Conservation (phyloP, 2,888 invertebrate species). For the Luffia ferchaultella region DNA sequence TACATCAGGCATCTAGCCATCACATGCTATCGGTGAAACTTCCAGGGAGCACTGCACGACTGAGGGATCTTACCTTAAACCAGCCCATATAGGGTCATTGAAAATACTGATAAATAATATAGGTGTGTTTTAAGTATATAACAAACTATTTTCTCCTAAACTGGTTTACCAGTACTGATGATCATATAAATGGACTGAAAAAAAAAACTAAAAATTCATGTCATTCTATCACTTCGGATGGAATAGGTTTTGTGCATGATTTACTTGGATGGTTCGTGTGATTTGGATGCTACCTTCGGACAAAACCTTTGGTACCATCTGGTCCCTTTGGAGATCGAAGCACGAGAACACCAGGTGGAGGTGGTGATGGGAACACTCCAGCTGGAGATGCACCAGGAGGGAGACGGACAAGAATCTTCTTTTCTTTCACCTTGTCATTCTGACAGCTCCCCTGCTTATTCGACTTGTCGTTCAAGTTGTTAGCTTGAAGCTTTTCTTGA, state of each 20-base stretch:
- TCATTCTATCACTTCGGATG: too few species aligned
- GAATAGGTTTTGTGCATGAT: not conserved
- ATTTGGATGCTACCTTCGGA: constrained; percentile 45
- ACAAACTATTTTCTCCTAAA: too few species aligned
- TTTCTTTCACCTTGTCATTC: constrained; percentile 39
- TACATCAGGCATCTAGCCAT: too few species aligned
- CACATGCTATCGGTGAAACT: too few species aligned
- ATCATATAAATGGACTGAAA: too few species aligned
- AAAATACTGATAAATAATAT: too few species aligned
- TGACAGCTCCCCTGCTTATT: constrained; percentile 16
- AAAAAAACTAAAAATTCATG: too few species aligned
- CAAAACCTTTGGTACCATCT: constrained; percentile 72
- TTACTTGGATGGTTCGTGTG: not conserved
- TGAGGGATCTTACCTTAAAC: too few species aligned
- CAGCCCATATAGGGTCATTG: too few species aligned
- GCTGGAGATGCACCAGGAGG: constrained; percentile 39
- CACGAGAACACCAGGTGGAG: constrained; percentile 60
- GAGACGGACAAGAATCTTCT: constrained; percentile 43
- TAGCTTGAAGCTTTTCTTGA: constrained; percentile 54
- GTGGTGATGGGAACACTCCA: constrained; percentile 48
- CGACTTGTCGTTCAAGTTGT: constrained; percentile 44
- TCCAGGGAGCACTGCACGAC: too few species aligned
- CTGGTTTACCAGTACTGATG: too few species aligned
- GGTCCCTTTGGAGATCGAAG: constrained; percentile 81
- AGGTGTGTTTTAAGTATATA: too few species aligned